Evolutionary conservation across 2,113 vertebrate species (phyloP).

Genomic region (Pao palembangensis): DNA sequence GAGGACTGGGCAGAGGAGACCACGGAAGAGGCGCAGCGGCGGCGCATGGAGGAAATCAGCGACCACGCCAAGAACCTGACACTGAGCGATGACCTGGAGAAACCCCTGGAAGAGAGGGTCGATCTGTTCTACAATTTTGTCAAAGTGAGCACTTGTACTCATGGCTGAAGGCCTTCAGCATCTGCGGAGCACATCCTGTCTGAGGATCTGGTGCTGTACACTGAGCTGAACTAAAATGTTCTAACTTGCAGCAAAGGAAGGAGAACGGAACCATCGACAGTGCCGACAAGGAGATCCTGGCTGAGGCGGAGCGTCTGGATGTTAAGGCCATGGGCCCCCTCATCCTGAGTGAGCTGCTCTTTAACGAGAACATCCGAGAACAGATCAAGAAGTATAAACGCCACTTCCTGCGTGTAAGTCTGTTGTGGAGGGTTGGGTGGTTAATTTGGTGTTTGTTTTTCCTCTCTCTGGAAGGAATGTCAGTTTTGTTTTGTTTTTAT

Average conservation of each 20-base stretch:
- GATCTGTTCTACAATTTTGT: slow-evolving; percentile 96
- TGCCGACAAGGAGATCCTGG: slow-evolving; percentile 93
- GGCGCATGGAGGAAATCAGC: slow-evolving; percentile 97
- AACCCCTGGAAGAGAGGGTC: slow-evolving; percentile 90
- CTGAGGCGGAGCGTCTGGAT: slow-evolving; percentile 95
- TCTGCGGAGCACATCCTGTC: too few relatives aligned
- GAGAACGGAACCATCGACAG: slow-evolving; percentile 85
- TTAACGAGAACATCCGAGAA: slow-evolving; percentile 92
- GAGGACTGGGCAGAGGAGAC: slow-evolving; percentile 98
- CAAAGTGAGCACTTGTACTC: slow-evolving; percentile 74
- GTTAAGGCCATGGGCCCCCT: slow-evolving; percentile 96
- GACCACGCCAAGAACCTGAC: slow-evolving; percentile 95
- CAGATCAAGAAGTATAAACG: slow-evolving; percentile 96
- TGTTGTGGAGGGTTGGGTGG: too few relatives aligned
- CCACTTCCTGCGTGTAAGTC: slow-evolving; percentile 90
- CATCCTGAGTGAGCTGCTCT: slow-evolving; percentile 95
- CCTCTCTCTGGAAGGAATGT: neutral
- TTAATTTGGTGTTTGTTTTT: too few relatives aligned
- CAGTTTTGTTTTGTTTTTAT: neutral
- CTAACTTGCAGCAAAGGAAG: slow-evolving; percentile 84
- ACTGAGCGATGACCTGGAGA: slow-evolving; percentile 92
- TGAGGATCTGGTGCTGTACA: too few relatives aligned
- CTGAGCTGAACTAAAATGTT: neutral
- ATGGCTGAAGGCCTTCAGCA: too few relatives aligned
- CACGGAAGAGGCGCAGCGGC: slow-evolving; percentile 92